A percentile compares a stretch with the other conserved stretches of the same genome.
phyloP scores from a whole-genome alignment of 2,797 vertebrate species.

The Triplophysa yarkandensis region DNA sequence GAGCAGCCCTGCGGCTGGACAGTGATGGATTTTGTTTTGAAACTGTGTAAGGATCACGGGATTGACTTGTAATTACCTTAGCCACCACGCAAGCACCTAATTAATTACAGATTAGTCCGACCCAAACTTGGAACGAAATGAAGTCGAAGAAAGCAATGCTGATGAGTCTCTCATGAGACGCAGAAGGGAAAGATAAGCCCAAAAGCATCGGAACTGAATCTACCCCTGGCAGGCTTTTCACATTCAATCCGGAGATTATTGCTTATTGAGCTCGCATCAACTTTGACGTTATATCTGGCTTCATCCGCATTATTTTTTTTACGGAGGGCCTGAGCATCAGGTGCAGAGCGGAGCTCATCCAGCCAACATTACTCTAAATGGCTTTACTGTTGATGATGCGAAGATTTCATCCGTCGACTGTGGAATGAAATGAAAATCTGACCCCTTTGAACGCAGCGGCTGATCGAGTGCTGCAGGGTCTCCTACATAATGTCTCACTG shows the following conservation, averaged over 20 bases:
- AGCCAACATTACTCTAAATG: constrained; percentile 14
- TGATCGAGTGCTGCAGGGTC: neutral
- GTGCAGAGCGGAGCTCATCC: constrained; percentile 49
- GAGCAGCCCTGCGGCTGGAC: constrained; percentile 33
- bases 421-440: constrained; percentile 33
- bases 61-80: constrained; percentile 61
- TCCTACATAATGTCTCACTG: neutral
- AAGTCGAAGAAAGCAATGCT: constrained; percentile 46
- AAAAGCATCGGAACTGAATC: constrained; percentile 41
- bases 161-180: constrained; percentile 16
- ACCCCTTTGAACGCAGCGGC: constrained; percentile 9
- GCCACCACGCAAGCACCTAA: constrained; percentile 52
- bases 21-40: constrained; percentile 54
- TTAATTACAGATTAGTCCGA: constrained; percentile 62
- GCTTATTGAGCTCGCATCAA: constrained; percentile 48
- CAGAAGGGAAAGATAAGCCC: constrained; percentile 44
- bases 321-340: constrained; percentile 21
- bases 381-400: constrained; percentile 25
- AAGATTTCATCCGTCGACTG: constrained; percentile 23
- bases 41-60: constrained; percentile 53
- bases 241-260: constrained; percentile 48
- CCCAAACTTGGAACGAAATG: constrained; percentile 51
- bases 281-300: constrained; percentile 51
- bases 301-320: constrained; percentile 44
- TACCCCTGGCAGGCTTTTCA: constrained; percentile 33